Base-by-base conservation (phyloP, 2,888 invertebrate species). In the Psylliodes chrysocephalus region DNA sequence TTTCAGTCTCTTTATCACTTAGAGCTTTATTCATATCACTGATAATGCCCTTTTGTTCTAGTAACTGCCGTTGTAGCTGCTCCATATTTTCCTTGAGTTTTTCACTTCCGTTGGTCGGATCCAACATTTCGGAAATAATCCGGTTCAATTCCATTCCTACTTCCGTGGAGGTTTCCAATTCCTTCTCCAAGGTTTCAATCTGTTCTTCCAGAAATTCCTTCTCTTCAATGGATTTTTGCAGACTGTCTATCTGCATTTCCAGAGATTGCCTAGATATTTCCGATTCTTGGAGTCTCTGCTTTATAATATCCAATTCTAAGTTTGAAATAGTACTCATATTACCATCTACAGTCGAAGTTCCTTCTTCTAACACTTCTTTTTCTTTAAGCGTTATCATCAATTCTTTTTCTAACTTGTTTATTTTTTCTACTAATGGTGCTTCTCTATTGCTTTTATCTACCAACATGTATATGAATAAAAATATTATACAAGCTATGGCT, bases 101-200 rank as follows among this genome's bases (percentile, higher is more conserved):
- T 22, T 75, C 75, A 64, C 87, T 51, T 44, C 90, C 86, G 66
- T 88, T 87, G 67, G 92, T 91, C 61, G 91, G 89, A 63, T 84
- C 87, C 53, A 91, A 80, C 70, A 90, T 84, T 73, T 90, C 90
- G 0, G 88, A 84, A 25, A 91, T 81, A 84, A 90, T 89, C 75
- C 85, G 84, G 75, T 91, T 90, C 51, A 91, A 79, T 80, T 94
- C 94, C 69, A 94, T 83, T 42, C 90, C 90, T 5, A 93, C 91
- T 73, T 93, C 91, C 0, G 93, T 91, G 0, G 93, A 91, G 74
- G 88, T 90, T 80, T 94, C 93, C 40, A 94, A 85, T 76, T 94
- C 88, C 85, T 90, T 87, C 84, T 93, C 87, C 75, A 90, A 76
- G 78, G 86, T 85, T 53, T 86, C 82, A 15, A 92, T 84, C 79